These are phyloP conservation scores for Macrophya alboannulata DNA, from an alignment of 2,888 invertebrate species.

Conservation along the genomic window DNA sequence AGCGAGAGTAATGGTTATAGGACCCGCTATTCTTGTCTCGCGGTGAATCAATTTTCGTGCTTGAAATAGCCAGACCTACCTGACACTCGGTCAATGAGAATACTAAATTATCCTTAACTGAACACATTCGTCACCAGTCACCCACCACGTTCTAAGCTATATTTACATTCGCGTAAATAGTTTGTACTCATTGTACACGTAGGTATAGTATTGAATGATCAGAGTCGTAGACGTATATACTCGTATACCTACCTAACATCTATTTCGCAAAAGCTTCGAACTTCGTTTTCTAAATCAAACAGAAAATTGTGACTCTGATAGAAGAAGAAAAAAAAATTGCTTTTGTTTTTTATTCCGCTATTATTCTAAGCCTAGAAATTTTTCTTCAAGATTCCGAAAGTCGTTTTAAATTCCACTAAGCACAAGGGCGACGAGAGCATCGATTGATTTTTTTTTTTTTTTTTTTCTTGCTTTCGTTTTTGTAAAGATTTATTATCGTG, in stretches of 20 bases:
- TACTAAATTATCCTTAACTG: conserved; percentile 57
- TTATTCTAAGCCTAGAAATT: neutral
- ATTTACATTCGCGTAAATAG: conserved; percentile 59
- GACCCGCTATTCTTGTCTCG: neutral
- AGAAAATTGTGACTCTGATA: no score
- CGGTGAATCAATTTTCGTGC: conserved; percentile 26
- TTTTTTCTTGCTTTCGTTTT: neutral
- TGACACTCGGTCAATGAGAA: conserved; percentile 60
- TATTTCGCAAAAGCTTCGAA: neutral
- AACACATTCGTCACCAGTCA: conserved; percentile 4
- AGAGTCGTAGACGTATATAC: no score
- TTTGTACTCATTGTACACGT: neutral
- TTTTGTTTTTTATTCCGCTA: no score
- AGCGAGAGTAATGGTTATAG: conserved; percentile 3
- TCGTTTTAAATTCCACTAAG: neutral
- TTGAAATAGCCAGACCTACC: conserved; percentile 34
- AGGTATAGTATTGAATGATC: neutral
- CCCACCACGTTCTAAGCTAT: conserved; percentile 52
- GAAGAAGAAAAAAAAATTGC: no score
- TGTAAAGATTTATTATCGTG: neutral
- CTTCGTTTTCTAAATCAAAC: neutral
- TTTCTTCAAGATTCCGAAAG: neutral
- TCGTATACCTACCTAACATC: no score
- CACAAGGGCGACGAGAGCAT: neutral
- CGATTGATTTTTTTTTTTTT: neutral